These are phyloP conservation scores for Eilema depressum DNA, from an alignment of 2,888 invertebrate genomes.

Conservation along the genomic window DNA sequence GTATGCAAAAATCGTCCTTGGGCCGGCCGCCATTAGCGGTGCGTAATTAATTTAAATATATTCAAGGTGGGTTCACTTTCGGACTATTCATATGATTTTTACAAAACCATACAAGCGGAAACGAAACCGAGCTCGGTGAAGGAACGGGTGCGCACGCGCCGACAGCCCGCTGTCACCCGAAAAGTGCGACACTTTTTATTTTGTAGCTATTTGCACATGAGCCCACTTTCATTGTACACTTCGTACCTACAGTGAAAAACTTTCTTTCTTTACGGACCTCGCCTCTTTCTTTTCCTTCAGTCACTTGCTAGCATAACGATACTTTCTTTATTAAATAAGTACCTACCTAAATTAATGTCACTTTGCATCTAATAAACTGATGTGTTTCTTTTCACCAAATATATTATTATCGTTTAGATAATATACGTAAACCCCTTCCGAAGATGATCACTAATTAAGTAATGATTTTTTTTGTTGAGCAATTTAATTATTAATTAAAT, in stretches of 20 bases:
- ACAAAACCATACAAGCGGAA: constrained; percentile 70
- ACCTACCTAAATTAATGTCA: background rate
- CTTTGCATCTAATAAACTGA: background rate
- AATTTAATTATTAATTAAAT: background rate
- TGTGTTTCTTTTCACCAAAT: background rate
- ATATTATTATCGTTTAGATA: background rate
- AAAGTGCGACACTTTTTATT: constrained; percentile 5
- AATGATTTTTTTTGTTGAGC: background rate
- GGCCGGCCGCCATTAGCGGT: constrained; percentile 66
- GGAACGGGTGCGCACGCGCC: constrained; percentile 48
- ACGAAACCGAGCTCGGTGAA: constrained; percentile 63
- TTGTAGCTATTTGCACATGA: constrained; percentile 13
- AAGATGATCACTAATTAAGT: background rate
- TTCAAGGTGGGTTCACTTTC: constrained; percentile 75
- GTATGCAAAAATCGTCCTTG: constrained; percentile 84
- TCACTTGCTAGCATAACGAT: background rate
- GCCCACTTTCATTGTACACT: constrained; percentile 12
- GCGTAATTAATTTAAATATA: constrained; percentile 82
- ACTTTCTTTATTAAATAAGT: background rate
- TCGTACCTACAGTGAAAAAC: background rate
- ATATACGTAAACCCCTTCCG: background rate
- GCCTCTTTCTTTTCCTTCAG: background rate
- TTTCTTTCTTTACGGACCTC: background rate
- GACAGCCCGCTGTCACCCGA: background rate
- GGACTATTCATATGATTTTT: constrained; percentile 74